Base-by-base conservation (phyloP, 2,888 invertebrate species). In the Conops quadrifasciatus region DNA sequence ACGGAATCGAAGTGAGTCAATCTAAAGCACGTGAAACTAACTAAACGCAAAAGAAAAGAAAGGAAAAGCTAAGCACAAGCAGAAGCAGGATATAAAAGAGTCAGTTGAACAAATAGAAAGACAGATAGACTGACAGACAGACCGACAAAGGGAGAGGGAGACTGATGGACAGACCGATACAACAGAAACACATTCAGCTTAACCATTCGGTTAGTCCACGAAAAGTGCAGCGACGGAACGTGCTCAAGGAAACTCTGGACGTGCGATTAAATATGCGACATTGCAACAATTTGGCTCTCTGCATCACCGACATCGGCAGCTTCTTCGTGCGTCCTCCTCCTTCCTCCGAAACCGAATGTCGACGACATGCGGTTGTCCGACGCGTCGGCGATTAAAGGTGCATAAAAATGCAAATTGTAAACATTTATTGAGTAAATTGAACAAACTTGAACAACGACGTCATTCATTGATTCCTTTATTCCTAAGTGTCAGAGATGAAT, bases 201-300 rank as follows among this genome's bases (percentile, higher is more conserved):
- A n/a, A n/a, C 51, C 43, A 63, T 30, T 56, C 66, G 51, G 28
- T 26, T 45, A 24, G n/a, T n/a, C n/a, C 79, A 74, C 73, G 76
- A 75, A 49, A 65, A 43, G 51, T 45, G 16, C 79, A 80, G 80
- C 68, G 63, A 79, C 67, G 80, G 80, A 80, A 81, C 70, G 67
- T 79, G 80, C 82, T 80, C 79, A 77, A 80, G 78, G 78, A 81
- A 82, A 82, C 81, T 81, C 78, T 80, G 80, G 81, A 83, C 83
- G 82, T 80, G 76, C 79, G 83, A 82, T 83, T 83, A 83, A 83
- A 82, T 82, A 81, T 82, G 83, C 79, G 81, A 83, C 82, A 83
- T 82, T 82, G 81, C 80, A 81, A 79, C 77, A 81, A 79, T 76
- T 80, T 79, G 47, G 15, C 28, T 24, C 58, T 16, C 13, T 3